phyloP scores from a whole-genome alignment of 1,140 invertebrate species.

The Anoplolepis gracilipes region DNA sequence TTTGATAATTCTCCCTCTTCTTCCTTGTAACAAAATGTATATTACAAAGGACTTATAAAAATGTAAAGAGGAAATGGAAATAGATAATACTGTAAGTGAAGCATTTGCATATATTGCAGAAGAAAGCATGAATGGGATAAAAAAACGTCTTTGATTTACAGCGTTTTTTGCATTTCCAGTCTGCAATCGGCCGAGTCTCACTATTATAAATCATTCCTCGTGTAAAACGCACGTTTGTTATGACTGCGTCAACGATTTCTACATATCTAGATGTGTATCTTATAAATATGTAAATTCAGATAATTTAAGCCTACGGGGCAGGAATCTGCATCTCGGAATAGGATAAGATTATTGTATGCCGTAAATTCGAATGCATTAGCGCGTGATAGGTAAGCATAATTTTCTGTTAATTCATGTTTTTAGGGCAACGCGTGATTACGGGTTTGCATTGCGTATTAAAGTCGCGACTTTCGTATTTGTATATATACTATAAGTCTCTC shows the following conservation, averaged over 20 bases:
- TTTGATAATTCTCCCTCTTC: too few relatives aligned
- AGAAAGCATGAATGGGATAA: background rate
- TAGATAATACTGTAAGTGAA: background rate
- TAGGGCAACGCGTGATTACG: constrained; percentile 19
- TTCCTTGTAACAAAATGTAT: background rate
- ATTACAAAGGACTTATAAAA: background rate
- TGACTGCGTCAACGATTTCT: constrained; percentile 29
- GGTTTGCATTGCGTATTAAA: constrained; percentile 28
- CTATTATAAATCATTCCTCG: constrained; percentile 16
- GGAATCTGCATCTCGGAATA: background rate
- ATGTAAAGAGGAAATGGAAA: background rate
- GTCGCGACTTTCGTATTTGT: constrained; percentile 34
- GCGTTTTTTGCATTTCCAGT: constrained; percentile 33
- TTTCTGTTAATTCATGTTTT: constrained; percentile 55
- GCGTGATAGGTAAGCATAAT: constrained; percentile 46
- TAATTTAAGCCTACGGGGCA: background rate
- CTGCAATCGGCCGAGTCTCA: background rate
- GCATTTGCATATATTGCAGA: background rate
- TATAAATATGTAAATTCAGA: constrained; percentile 53
- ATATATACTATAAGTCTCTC: background rate
- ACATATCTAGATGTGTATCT: constrained; percentile 23
- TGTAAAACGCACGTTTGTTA: constrained; percentile 28
- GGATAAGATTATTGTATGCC: constrained; percentile 35
- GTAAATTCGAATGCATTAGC: constrained; percentile 50
- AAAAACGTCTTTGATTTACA: background rate